These are phyloP conservation scores for Lamproptera curius DNA, from an alignment of 2,888 invertebrate species.

Conservation along the genomic window DNA sequence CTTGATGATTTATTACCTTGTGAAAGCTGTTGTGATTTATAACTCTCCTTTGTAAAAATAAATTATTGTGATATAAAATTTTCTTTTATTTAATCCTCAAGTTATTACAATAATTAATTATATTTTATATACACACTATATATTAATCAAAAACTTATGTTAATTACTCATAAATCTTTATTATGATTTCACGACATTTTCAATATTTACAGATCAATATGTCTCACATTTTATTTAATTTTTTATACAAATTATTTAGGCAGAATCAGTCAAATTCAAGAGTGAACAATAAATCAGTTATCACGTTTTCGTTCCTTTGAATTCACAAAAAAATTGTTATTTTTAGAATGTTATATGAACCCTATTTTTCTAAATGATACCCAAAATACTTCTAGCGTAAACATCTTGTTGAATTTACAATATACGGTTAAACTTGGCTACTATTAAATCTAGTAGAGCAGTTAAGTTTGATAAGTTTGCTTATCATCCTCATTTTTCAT, in stretches of 20 bases:
- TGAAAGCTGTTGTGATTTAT: conserved; percentile 72
- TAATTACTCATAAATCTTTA: background rate
- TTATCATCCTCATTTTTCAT: too few relatives aligned
- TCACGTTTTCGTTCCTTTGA: background rate
- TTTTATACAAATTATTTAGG: background rate
- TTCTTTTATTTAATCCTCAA: conserved; percentile 33
- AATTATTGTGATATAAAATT: conserved; percentile 76
- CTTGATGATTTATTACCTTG: conserved; percentile 56
- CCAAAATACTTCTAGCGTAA: too few relatives aligned
- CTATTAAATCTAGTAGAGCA: too few relatives aligned
- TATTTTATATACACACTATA: background rate
- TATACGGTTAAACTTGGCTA: too few relatives aligned
- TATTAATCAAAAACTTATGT: conserved; percentile 2
- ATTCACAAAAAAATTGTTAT: background rate
- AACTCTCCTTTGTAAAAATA: conserved; percentile 77
- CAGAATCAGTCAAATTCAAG: conserved; percentile 13
- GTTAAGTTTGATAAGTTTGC: too few relatives aligned
- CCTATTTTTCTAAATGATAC: too few relatives aligned
- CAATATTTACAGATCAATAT: conserved; percentile 13
- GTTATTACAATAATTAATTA: background rate
- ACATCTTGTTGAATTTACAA: too few relatives aligned
- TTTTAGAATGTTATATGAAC: background rate
- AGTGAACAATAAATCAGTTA: too few relatives aligned
- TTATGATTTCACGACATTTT: conserved; percentile 4
- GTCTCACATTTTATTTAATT: conserved; percentile 3